phyloP scores from a whole-genome alignment of 1,140 invertebrate genomes.

The Ceratosolen solmsi region DNA sequence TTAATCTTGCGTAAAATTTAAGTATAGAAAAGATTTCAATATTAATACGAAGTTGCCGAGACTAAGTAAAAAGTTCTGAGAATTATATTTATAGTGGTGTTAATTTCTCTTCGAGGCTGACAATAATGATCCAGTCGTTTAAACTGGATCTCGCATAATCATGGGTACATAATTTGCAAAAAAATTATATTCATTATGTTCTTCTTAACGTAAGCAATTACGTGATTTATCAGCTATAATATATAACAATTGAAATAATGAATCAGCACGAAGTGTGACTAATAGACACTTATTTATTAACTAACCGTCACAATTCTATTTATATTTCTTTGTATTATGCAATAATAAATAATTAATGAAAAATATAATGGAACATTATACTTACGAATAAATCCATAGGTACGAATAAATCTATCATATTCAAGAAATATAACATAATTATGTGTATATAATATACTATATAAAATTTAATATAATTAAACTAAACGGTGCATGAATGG shows the following conservation, averaged over 20 bases:
- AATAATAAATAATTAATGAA: too few species aligned
- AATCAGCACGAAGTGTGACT: background rate
- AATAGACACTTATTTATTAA: constrained; percentile 25
- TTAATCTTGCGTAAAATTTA: too few species aligned
- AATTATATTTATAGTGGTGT: constrained; percentile 35
- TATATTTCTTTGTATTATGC: background rate
- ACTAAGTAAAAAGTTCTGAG: background rate
- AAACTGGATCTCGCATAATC: background rate
- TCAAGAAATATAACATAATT: too few species aligned
- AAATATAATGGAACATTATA: too few species aligned
- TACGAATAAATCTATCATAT: too few species aligned
- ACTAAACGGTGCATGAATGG: too few species aligned
- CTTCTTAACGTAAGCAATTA: background rate
- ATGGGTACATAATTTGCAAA: constrained; percentile 5
- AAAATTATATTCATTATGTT: constrained; percentile 7
- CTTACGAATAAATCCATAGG: too few species aligned
- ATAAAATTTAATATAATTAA: too few species aligned
- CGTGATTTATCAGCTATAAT: constrained; percentile 13
- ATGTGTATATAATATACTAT: too few species aligned
- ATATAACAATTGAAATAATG: constrained; percentile 10
- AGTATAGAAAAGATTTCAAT: too few species aligned
- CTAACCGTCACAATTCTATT: background rate
- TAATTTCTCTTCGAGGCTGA: too few species aligned
- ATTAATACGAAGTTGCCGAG: background rate
- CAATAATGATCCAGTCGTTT: too few species aligned